These are phyloP conservation scores for Hyphantria cunea DNA, from an alignment of 1,140 invertebrate species.

Conservation along the genomic window DNA sequence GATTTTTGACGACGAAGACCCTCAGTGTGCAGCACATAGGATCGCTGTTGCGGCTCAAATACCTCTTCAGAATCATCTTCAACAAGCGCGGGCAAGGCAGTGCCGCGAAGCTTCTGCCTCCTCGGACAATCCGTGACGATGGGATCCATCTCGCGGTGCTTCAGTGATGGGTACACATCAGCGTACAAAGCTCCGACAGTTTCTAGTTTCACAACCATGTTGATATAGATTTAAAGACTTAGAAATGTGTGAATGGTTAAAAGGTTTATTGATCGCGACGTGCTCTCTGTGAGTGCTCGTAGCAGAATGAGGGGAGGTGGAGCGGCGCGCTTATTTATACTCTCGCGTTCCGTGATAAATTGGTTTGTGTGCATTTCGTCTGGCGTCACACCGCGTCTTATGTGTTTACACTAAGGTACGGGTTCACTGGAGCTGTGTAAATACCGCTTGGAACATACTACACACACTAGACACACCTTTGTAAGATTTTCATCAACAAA, in stretches of 20 bases:
- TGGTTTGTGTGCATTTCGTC: slow-evolving; percentile 50
- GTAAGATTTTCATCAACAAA: slow-evolving; percentile 9
- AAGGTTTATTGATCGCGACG: slow-evolving; percentile 36
- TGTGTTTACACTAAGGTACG: slow-evolving; percentile 31
- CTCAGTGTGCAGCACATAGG: slow-evolving; percentile 56
- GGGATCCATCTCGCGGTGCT: slow-evolving; percentile 57
- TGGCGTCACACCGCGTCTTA: slow-evolving; percentile 52
- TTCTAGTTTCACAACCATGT: slow-evolving; percentile 76
- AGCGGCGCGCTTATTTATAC: slow-evolving; percentile 60
- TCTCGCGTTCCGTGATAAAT: slow-evolving; percentile 37
- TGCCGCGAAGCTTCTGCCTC: slow-evolving; percentile 52
- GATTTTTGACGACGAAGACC: slow-evolving; percentile 66
- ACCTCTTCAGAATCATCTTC: slow-evolving; percentile 74
- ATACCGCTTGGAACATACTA: slow-evolving; percentile 19
- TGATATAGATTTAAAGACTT: slow-evolving; percentile 32
- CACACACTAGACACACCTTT: slow-evolving; percentile 14
- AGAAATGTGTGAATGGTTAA: slow-evolving; percentile 29
- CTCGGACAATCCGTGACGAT: slow-evolving; percentile 40
- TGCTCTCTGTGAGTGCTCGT: slow-evolving; percentile 50
- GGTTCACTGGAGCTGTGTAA: slow-evolving; percentile 23
- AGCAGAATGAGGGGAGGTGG: slow-evolving; percentile 62
- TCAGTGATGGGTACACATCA: slow-evolving; percentile 67
- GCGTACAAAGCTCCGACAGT: slow-evolving; percentile 61
- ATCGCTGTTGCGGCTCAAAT: slow-evolving; percentile 52
- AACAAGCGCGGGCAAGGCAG: slow-evolving; percentile 62